These are phyloP conservation scores for Eupithecia tripunctaria DNA, from an alignment of 2,888 invertebrate genomes.

Conservation along the genomic window DNA sequence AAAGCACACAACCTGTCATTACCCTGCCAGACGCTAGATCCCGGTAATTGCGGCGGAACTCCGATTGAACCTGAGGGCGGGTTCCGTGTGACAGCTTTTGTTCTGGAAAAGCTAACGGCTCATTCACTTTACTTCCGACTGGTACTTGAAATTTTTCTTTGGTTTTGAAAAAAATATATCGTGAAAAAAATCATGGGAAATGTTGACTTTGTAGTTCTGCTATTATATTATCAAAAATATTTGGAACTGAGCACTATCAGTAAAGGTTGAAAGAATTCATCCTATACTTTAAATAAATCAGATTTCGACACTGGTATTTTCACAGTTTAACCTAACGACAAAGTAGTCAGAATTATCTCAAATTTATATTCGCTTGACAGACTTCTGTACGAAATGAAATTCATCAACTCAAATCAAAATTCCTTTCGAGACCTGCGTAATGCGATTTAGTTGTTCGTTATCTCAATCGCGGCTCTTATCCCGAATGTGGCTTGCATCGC, in stretches of 20 bases:
- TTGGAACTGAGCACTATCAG: neutral
- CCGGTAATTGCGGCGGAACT: slow-evolving; percentile 50
- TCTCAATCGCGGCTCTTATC: slow-evolving; percentile 33
- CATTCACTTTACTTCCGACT: slow-evolving; percentile 1
- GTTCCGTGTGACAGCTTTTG: slow-evolving; percentile 40
- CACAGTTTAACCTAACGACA: neutral
- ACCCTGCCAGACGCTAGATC: slow-evolving; percentile 48
- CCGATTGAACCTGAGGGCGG: slow-evolving; percentile 62
- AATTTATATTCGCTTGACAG: slow-evolving; percentile 12
- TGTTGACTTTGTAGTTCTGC: neutral
- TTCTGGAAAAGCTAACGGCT: neutral
- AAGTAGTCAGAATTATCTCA: neutral
- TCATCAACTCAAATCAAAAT: slow-evolving; percentile 28
- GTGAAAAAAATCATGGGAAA: neutral
- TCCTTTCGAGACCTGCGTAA: slow-evolving; percentile 27
- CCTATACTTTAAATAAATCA: neutral
- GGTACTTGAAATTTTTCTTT: neutral
- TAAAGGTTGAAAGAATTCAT: neutral
- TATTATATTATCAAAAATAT: neutral
- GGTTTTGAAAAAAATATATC: neutral
- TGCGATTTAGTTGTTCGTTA: slow-evolving; percentile 36
- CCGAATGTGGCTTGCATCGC: slow-evolving; percentile 35
- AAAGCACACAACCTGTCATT: slow-evolving; percentile 72
- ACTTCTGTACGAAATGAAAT: slow-evolving; percentile 8
- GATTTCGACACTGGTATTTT: neutral